These are phyloP conservation scores for Magallana angulata DNA, from an alignment of 1,140 invertebrate species.

Conservation along the genomic window DNA sequence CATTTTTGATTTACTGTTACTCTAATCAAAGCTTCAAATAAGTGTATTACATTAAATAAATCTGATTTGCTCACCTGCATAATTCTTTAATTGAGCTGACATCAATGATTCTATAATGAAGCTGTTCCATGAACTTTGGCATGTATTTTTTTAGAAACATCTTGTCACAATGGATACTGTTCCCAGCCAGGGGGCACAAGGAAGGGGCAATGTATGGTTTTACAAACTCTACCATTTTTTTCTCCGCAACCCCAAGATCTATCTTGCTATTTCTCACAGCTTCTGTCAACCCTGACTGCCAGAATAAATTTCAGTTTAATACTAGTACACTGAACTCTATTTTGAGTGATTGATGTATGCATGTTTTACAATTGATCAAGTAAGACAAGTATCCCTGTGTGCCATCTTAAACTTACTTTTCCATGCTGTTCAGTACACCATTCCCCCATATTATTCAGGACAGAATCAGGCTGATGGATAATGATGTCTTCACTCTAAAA, in stretches of 20 bases:
- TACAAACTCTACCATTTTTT: conserved; percentile 87
- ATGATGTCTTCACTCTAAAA: conserved; percentile 86
- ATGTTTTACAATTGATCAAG: no score
- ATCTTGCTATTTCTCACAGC: conserved; percentile 86
- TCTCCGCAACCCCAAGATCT: conserved; percentile 85
- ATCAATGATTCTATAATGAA: conserved; percentile 97
- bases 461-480: conserved; percentile 88
- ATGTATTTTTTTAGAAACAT: conserved; percentile 78
- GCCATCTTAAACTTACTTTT: conserved; percentile 76
- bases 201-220: conserved; percentile 84
- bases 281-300: conserved; percentile 85
- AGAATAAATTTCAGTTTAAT: conserved; percentile 15
- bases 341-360: no score
- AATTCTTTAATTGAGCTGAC: conserved; percentile 95
- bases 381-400: no score
- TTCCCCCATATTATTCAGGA: conserved; percentile 88
- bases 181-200: conserved; percentile 90
- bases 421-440: conserved; percentile 91
- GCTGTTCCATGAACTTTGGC: conserved; percentile 83
- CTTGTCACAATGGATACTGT: conserved; percentile 91
- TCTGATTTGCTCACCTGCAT: conserved; percentile 77
- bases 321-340: no score
- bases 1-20: background rate
- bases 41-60: no score
- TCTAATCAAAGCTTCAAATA: background rate